Conservation (phyloP, 2,113 vertebrate genomes). For the Rhinopomastus cyanomelas region DNA sequence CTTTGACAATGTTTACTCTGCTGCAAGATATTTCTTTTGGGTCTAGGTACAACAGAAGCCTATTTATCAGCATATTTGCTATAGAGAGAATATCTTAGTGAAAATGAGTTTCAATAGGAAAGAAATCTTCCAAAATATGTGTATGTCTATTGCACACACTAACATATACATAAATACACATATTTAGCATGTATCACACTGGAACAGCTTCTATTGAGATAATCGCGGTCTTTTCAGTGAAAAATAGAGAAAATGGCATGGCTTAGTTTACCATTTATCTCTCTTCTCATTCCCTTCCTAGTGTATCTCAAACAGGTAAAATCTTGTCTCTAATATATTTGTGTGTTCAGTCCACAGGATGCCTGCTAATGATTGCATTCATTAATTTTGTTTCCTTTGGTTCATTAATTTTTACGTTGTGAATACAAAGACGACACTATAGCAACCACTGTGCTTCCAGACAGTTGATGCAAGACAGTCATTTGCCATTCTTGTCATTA, state of each 20-base stretch:
- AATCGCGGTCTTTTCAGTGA: background rate
- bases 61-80: background rate
- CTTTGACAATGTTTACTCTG: background rate
- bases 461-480: background rate
- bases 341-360: conserved; percentile 55
- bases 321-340: conserved; percentile 33
- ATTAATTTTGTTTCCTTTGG: conserved; percentile 66
- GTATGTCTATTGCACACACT: background rate
- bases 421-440: conserved; percentile 35
- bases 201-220: background rate
- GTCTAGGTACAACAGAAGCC: background rate
- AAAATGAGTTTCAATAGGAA: background rate
- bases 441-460: conserved; percentile 22
- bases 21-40: background rate
- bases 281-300: background rate
- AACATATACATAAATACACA: background rate
- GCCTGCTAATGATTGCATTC: conserved; percentile 60
- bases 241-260: background rate
- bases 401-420: conserved; percentile 70
- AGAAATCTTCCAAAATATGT: background rate
- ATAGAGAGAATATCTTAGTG: background rate
- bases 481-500: conserved; percentile 24
- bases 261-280: background rate
- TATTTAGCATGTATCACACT: background rate
- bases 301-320: conserved; percentile 13